phyloP scores from a whole-genome alignment of 1,140 invertebrate genomes.

The Drosophila mayri region DNA sequence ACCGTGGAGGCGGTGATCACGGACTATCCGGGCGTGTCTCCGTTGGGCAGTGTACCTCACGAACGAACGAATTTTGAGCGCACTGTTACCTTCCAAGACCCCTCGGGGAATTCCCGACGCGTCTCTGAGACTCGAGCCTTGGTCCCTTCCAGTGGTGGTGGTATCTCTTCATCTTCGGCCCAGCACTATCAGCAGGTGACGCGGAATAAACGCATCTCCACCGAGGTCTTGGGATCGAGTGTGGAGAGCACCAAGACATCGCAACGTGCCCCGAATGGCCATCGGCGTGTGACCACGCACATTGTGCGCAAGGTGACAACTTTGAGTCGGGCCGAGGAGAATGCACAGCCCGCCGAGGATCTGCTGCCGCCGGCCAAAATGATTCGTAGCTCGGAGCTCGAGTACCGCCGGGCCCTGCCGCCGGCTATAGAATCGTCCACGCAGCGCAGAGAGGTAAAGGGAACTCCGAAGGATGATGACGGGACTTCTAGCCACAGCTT shows the following conservation, averaged over 20 bases:
- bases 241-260: constrained; percentile 93
- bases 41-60: constrained; percentile 61
- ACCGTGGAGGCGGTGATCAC: constrained; percentile 83
- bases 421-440: constrained; percentile 69
- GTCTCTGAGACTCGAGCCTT: constrained; percentile 60
- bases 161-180: not conserved
- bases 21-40: constrained; percentile 74
- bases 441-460: constrained; percentile 77
- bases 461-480: not conserved
- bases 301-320: constrained; percentile 96
- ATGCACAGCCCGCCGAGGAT: constrained; percentile 90
- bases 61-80: constrained; percentile 72
- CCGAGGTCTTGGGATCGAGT: constrained; percentile 93
- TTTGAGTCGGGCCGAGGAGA: constrained; percentile 93
- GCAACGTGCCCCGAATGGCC: constrained; percentile 90
- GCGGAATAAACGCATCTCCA: constrained; percentile 92
- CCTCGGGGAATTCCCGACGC: constrained; percentile 33
- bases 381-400: constrained; percentile 76
- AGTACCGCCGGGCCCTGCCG: constrained; percentile 87
- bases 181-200: constrained; percentile 88
- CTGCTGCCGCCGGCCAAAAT: constrained; percentile 86
- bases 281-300: constrained; percentile 92
- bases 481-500: constrained; percentile 9
- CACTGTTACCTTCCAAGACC: constrained; percentile 72
- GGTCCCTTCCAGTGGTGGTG: constrained; percentile 42